These are phyloP conservation scores for Clarias batrachus DNA, from an alignment of 2,113 vertebrate genomes.

Conservation along the genomic window DNA sequence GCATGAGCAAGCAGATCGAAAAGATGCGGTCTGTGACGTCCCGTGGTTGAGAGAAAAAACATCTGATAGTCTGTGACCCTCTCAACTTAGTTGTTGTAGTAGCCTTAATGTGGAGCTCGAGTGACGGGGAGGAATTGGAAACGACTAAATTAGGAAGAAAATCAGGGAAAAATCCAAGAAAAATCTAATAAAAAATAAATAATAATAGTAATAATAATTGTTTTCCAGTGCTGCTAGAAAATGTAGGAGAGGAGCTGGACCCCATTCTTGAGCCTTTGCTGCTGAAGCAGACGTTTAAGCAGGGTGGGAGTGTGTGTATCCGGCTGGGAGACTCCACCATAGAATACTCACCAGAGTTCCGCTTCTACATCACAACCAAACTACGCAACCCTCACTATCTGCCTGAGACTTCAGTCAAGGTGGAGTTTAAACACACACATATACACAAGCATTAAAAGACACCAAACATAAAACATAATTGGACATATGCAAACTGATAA, in stretches of 20 bases:
- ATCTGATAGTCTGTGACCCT: too few relatives aligned
- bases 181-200: background rate
- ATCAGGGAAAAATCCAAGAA: too few relatives aligned
- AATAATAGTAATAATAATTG: too few relatives aligned
- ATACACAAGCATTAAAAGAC: background rate
- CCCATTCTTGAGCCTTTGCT: constrained; percentile 85
- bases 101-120: too few relatives aligned
- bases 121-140: too few relatives aligned
- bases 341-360: constrained; percentile 83
- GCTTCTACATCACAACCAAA: constrained; percentile 88
- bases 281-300: constrained; percentile 87
- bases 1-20: too few relatives aligned
- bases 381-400: constrained; percentile 87
- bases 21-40: too few relatives aligned
- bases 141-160: too few relatives aligned
- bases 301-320: constrained; percentile 80
- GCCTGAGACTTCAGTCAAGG: constrained; percentile 85
- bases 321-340: constrained; percentile 82
- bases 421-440: constrained; percentile 48
- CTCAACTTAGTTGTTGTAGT: too few relatives aligned
- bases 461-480: background rate
- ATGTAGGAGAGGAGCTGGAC: constrained; percentile 85
- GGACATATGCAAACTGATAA: background rate
- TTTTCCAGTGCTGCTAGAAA: constrained; percentile 81
- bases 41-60: too few relatives aligned